These are phyloP conservation scores for Streblospio benedicti DNA, from an alignment of 1,140 invertebrate species.

Conservation along the genomic window DNA sequence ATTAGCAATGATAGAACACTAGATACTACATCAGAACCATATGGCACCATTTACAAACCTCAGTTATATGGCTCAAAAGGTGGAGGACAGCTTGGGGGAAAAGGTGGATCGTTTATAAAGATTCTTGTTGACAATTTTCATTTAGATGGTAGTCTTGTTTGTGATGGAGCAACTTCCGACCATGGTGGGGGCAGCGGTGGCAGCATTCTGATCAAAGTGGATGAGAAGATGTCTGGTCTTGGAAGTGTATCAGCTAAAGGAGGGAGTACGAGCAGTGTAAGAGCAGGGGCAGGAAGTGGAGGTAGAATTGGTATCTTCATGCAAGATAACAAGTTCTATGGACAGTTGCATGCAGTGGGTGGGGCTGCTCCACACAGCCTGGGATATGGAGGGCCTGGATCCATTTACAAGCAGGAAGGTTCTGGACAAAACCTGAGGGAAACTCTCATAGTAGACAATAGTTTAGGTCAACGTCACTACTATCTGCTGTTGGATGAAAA, in stretches of 20 bases:
- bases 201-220: constrained; percentile 26
- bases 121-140: constrained; percentile 23
- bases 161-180: constrained; percentile 20
- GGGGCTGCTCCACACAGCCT: constrained; percentile 21
- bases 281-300: constrained; percentile 31
- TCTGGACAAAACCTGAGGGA: constrained; percentile 12
- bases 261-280: constrained; percentile 18
- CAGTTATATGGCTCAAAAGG: constrained; percentile 23
- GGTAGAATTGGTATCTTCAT: constrained; percentile 29
- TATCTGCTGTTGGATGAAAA: constrained; percentile 28
- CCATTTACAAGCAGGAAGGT: constrained; percentile 21
- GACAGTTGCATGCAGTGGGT: constrained; percentile 24
- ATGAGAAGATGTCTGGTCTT: constrained; percentile 25
- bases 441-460: constrained; percentile 29
- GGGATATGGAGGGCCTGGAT: constrained; percentile 30
- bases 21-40: constrained; percentile 20
- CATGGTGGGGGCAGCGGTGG: constrained; percentile 31
- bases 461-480: constrained; percentile 25
- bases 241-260: constrained; percentile 26
- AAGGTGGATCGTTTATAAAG: constrained; percentile 28
- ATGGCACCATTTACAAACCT: constrained; percentile 29
- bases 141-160: constrained; percentile 27
- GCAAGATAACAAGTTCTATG: constrained; percentile 19
- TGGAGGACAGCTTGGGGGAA: constrained; percentile 23
- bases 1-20: constrained; percentile 19